A percentile compares a stretch with the other conserved stretches of the same genome.
Conservation (phyloP, 2,888 invertebrate genomes). For the Euplexia lucipara region DNA sequence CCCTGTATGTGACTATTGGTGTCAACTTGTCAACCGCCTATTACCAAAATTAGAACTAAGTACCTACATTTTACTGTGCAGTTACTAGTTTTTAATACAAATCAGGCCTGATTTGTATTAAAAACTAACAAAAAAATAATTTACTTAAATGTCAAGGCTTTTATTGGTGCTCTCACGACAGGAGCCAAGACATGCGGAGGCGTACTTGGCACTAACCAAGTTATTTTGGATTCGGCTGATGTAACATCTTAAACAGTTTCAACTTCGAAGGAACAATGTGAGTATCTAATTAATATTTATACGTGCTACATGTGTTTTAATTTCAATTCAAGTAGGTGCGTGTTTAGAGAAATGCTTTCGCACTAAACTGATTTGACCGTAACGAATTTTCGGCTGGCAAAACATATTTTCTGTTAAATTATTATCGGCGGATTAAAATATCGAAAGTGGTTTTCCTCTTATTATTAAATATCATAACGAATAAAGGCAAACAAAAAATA, state of each 20-base stretch:
- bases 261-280: constrained; percentile 10
- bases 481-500: neutral
- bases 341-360: constrained; percentile 34
- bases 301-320: neutral
- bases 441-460: constrained; percentile 3
- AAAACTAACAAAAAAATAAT: too few species aligned
- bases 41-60: too few species aligned
- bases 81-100: too few species aligned
- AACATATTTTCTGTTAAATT: constrained; percentile 21
- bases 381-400: constrained; percentile 32
- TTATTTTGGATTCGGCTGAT: constrained; percentile 31
- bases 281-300: constrained; percentile 22
- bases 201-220: constrained; percentile 10
- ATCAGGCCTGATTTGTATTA: too few species aligned
- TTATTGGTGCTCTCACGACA: neutral
- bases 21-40: too few species aligned
- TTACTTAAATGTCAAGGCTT: neutral
- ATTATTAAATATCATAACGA: neutral
- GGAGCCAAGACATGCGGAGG: neutral
- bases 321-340: constrained; percentile 11
- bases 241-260: constrained; percentile 33
- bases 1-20: too few species aligned
- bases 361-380: neutral
- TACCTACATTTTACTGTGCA: too few species aligned
- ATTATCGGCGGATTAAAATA: neutral